phyloP scores from a whole-genome alignment of 2,888 invertebrate genomes.

The Agrotis puta region DNA sequence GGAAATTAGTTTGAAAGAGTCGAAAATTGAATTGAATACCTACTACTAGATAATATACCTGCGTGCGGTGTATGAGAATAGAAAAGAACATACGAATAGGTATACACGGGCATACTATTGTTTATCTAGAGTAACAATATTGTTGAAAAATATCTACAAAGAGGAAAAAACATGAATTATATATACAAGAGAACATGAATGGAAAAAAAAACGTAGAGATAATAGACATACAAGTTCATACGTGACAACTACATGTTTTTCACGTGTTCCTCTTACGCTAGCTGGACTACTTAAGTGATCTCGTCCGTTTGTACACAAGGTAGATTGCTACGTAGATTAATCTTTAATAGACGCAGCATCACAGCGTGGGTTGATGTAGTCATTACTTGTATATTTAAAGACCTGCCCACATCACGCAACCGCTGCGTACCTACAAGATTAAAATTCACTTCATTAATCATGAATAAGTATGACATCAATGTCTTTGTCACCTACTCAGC shows the following conservation, averaged over 20 bases:
- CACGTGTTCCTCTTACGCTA: neutral
- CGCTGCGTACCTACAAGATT: conserved; percentile 21
- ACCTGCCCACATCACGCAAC: conserved; percentile 31
- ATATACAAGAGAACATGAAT: neutral
- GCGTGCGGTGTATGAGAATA: no score
- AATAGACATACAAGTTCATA: neutral
- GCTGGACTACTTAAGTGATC: neutral
- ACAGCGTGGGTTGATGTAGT: conserved; percentile 36
- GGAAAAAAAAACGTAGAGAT: neutral
- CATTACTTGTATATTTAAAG: conserved; percentile 38
- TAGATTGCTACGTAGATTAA: conserved; percentile 20
- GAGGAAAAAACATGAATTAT: no score
- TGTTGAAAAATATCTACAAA: no score
- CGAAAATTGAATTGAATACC: neutral
- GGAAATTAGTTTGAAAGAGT: neutral
- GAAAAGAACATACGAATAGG: no score
- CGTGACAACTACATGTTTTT: neutral
- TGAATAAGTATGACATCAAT: conserved; percentile 42
- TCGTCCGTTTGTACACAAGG: conserved; percentile 11
- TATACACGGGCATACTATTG: no score
- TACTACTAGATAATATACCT: no score
- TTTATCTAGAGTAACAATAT: no score
- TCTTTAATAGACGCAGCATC: conserved; percentile 12
- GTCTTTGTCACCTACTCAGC: conserved; percentile 52
- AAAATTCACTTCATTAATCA: conserved; percentile 39